Percentiles rank a stretch among this genome's conserved stretches.
Conservation (phyloP, 2,888 invertebrate genomes). For the Drosophila testacea region DNA sequence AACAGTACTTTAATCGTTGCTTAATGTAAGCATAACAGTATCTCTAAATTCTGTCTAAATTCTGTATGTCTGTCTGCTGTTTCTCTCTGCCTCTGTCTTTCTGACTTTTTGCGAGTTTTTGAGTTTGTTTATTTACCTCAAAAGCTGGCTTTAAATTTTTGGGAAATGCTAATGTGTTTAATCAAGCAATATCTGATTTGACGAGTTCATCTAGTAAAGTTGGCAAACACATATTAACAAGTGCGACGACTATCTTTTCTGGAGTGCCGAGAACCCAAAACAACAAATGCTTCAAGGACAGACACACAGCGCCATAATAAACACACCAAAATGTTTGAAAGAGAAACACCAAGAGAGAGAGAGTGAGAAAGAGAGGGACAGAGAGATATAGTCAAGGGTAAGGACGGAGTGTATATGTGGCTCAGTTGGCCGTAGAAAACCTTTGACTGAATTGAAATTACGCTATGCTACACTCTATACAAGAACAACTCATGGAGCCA, state of each 20-base stretch:
- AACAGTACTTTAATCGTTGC: neutral
- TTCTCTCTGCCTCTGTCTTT: neutral
- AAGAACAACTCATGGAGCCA: constrained; percentile 68
- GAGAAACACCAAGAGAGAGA: neutral
- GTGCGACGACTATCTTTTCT: constrained; percentile 10
- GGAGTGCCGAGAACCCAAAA: constrained; percentile 3
- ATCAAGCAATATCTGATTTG: constrained; percentile 47
- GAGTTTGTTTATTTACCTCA: neutral
- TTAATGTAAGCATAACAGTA: neutral
- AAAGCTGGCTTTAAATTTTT: constrained; percentile 2
- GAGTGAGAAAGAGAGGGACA: neutral
- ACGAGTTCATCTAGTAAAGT: constrained; percentile 46
- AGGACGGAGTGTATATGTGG: constrained; percentile 11
- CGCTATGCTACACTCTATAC: constrained; percentile 71
- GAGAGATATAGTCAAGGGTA: neutral
- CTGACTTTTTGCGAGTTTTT: neutral
- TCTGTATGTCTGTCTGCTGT: neutral
- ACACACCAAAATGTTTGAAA: constrained; percentile 70
- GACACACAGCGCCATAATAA: constrained; percentile 62
- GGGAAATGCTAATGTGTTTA: constrained; percentile 33
- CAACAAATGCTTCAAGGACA: constrained; percentile 32
- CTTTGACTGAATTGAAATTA: constrained; percentile 80
- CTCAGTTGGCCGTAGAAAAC: constrained; percentile 64
- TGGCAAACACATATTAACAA: constrained; percentile 22
- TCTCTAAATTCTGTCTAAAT: neutral